phyloP scores from a whole-genome alignment of 2,888 invertebrate genomes.

The Dynastes hyllus region DNA sequence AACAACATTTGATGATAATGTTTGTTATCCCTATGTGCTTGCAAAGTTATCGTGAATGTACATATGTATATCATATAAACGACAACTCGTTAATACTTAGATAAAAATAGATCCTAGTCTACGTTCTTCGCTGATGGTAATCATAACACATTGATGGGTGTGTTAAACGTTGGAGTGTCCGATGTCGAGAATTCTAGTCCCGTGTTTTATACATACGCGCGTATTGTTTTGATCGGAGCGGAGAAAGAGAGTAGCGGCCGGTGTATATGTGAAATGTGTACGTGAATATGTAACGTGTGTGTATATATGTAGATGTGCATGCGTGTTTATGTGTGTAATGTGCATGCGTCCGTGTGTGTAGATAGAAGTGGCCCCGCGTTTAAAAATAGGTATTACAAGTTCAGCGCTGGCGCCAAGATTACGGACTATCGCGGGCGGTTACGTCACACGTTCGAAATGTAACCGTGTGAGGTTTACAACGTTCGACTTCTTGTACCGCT shows the following conservation, averaged over 20 bases:
- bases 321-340: slow-evolving; percentile 9
- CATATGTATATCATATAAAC: neutral
- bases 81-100: slow-evolving; percentile 8
- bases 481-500: slow-evolving; percentile 32
- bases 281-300: slow-evolving; percentile 22
- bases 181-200: slow-evolving; percentile 34
- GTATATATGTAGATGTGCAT: slow-evolving; percentile 5
- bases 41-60: neutral
- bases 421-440: slow-evolving; percentile 73
- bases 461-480: slow-evolving; percentile 38
- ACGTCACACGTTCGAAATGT: slow-evolving; percentile 66
- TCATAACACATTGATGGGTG: slow-evolving; percentile 42
- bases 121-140: slow-evolving; percentile 30
- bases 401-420: slow-evolving; percentile 75
- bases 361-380: slow-evolving; percentile 61
- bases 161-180: slow-evolving; percentile 35
- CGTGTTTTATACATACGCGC: slow-evolving; percentile 4
- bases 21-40: too few species aligned
- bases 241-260: slow-evolving; percentile 23
- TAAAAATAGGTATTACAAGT: slow-evolving; percentile 76
- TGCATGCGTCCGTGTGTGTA: slow-evolving; percentile 39
- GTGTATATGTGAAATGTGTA: slow-evolving; percentile 28
- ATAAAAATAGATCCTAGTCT: slow-evolving; percentile 37
- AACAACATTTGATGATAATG: neutral
- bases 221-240: slow-evolving; percentile 29